Conservation (phyloP, 2,113 vertebrate genomes). For the Alexandromys fortis region DNA sequence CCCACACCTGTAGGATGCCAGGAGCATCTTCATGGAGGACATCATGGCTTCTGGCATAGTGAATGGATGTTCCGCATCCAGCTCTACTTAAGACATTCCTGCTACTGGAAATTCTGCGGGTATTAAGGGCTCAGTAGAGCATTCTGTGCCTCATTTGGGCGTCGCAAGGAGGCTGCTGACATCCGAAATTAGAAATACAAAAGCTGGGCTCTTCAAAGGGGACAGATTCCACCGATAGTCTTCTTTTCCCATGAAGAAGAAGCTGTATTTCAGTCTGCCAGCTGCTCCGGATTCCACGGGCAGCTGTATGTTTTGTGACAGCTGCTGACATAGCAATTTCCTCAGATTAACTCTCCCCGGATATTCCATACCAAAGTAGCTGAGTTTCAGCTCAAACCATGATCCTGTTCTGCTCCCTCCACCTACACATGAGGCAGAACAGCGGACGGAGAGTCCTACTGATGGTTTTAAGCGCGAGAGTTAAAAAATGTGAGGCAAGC, state of each 20-base stretch:
- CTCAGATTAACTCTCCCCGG: constrained; percentile 31
- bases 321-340: constrained; percentile 76
- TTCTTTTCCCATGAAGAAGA: constrained; percentile 72
- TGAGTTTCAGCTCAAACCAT: constrained; percentile 28
- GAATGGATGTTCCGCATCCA: constrained; percentile 15
- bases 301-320: constrained; percentile 57
- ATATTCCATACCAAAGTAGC: constrained; percentile 27
- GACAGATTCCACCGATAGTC: constrained; percentile 51
- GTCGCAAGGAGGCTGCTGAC: constrained; percentile 34
- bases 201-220: constrained; percentile 72
- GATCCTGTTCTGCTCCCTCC: background rate
- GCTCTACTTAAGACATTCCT: constrained; percentile 10
- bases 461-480: background rate
- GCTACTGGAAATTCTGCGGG: constrained; percentile 34
- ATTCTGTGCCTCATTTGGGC: constrained; percentile 42
- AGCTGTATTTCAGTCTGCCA: constrained; percentile 56
- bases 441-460: background rate
- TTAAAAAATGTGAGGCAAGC: background rate
- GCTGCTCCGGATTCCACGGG: constrained; percentile 68
- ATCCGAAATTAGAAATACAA: constrained; percentile 77
- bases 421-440: background rate
- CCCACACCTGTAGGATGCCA: background rate
- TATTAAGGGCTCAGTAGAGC: constrained; percentile 44
- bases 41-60: background rate
- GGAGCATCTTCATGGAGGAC: background rate